A percentile compares a stretch with the other conserved stretches of the same genome.
Evolutionary conservation across 2,888 invertebrate genomes (phyloP).

Genomic region (Melieria picta): DNA sequence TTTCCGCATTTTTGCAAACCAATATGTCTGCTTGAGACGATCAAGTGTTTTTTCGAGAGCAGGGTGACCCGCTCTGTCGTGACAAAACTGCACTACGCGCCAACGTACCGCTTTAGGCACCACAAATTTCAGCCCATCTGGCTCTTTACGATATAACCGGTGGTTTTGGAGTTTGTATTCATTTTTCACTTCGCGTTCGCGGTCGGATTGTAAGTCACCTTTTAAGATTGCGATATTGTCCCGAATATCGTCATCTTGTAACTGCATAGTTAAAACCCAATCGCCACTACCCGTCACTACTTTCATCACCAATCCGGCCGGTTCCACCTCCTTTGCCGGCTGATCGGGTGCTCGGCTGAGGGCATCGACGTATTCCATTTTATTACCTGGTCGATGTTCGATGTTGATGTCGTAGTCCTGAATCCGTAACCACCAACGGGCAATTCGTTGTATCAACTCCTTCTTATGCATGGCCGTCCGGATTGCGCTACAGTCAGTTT

Average conservation of each 20-base stretch:
- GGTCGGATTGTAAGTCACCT: neutral
- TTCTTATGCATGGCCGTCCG: constrained; percentile 6
- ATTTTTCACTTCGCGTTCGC: too few species aligned
- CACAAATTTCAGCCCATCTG: too few species aligned
- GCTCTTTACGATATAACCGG: too few species aligned
- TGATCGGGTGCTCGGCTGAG: constrained; percentile 15
- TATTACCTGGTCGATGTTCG: constrained; percentile 10
- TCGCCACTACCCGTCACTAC: constrained; percentile 17
- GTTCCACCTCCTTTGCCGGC: neutral
- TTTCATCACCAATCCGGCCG: constrained; percentile 8
- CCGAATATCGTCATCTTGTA: constrained; percentile 20
- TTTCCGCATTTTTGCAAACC: constrained; percentile 59
- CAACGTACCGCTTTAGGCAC: constrained; percentile 4
- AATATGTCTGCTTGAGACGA: constrained; percentile 50
- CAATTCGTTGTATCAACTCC: neutral
- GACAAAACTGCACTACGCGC: constrained; percentile 35
- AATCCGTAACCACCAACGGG: constrained; percentile 3
- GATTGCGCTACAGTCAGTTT: constrained; percentile 6
- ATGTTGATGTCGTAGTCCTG: neutral
- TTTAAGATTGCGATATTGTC: constrained; percentile 24
- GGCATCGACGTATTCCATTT: constrained; percentile 33
- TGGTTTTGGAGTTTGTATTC: too few species aligned
- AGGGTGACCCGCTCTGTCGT: constrained; percentile 40
- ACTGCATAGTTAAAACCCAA: constrained; percentile 38
- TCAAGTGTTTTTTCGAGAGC: constrained; percentile 37